These are phyloP conservation scores for Zelostemma sp. DNA, from an alignment of 1,140 invertebrate species.

Conservation along the genomic window DNA sequence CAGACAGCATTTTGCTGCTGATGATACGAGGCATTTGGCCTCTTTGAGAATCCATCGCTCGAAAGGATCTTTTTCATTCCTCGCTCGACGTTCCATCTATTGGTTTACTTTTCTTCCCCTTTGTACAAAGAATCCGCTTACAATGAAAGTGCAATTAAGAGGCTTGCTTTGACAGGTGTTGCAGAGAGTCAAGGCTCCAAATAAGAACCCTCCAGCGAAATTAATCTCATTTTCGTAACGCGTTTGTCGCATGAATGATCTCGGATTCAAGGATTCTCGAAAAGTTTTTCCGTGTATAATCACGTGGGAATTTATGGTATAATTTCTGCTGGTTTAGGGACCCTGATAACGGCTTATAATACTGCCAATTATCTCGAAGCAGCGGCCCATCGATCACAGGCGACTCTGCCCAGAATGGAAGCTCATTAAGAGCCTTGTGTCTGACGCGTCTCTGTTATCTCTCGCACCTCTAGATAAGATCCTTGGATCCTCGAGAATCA, in stretches of 20 bases:
- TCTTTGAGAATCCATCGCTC: conserved; percentile 32
- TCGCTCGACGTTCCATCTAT: conserved; percentile 11
- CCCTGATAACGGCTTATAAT: conserved; percentile 52
- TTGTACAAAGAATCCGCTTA: neutral
- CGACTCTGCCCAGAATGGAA: conserved; percentile 13
- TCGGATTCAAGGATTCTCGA: too few relatives aligned
- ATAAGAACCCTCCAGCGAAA: too few relatives aligned
- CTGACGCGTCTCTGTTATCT: too few relatives aligned
- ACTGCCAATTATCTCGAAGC: conserved; percentile 47
- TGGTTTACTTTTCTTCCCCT: conserved; percentile 13
- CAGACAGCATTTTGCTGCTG: conserved; percentile 51
- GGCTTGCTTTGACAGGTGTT: neutral
- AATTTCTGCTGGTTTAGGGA: conserved; percentile 47
- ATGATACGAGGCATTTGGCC: conserved; percentile 54
- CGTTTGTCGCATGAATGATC: too few relatives aligned
- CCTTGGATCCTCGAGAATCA: too few relatives aligned
- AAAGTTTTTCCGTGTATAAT: too few relatives aligned
- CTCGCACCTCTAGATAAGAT: too few relatives aligned
- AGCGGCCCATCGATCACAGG: conserved; percentile 44
- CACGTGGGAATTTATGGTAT: too few relatives aligned
- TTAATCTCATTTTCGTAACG: too few relatives aligned
- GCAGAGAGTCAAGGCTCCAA: too few relatives aligned
- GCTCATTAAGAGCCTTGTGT: conserved; percentile 12
- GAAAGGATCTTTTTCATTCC: conserved; percentile 19
- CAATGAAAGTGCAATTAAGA: neutral